phyloP scores from a whole-genome alignment of 2,888 invertebrate species.

The Drosophila gaucha region DNA sequence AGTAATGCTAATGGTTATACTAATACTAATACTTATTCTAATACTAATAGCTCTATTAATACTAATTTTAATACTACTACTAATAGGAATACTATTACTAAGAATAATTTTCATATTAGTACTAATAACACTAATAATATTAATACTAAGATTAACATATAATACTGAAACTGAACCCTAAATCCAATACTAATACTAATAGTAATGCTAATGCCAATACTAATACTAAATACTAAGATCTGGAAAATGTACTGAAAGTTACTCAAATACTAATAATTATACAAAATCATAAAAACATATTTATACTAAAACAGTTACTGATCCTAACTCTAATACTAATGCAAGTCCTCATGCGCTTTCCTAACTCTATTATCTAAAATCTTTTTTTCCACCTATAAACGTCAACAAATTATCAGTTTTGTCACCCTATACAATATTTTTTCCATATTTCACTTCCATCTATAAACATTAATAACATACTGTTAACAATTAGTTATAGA shows the following conservation, averaged over 20 bases:
- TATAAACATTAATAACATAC: conserved; percentile 13
- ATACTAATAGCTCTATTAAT: background rate
- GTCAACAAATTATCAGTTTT: background rate
- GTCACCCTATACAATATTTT: background rate
- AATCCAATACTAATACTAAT: background rate
- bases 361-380: background rate
- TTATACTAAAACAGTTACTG: no score
- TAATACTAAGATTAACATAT: background rate
- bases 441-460: conserved; percentile 1
- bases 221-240: no score
- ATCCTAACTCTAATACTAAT: no score
- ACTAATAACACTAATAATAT: background rate
- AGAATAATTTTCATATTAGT: background rate
- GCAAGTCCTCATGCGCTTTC: no score
- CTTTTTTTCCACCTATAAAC: background rate
- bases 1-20: background rate
- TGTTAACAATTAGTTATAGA: conserved; percentile 19
- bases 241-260: no score
- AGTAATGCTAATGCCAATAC: background rate
- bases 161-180: no score
- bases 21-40: background rate
- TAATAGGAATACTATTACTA: background rate
- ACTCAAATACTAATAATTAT: background rate
- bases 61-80: background rate
- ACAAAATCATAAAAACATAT: no score